Base-by-base conservation (phyloP, 2,888 invertebrate species). In the Sesamia inferens region DNA sequence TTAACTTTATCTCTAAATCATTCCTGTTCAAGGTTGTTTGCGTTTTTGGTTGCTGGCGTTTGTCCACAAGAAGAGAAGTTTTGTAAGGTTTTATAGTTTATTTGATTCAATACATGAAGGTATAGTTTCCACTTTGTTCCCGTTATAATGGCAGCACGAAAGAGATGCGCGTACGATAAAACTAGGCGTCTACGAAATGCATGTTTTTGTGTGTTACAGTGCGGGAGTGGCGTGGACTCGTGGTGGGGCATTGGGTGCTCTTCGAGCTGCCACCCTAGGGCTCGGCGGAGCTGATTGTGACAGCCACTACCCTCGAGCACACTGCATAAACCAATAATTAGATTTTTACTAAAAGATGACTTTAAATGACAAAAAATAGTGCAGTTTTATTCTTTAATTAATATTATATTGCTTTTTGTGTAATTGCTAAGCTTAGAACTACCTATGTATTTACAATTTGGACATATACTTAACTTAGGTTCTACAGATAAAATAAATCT, bases 171-270 rank as follows among this genome's bases (percentile, higher is more conserved):
- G 31, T 31, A 31, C 31, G 31, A 31, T 3, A 31, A 31, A 31
- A 31, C 31, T 31, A 31, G 2, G 31, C 31, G 31, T 31, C 31
- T 31, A 31, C 2, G 31, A 31, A 31, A 31, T 31, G 31, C 31
- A 22, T 42, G 6, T 31, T 16, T 16, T 55, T 47, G 2, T 47
- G 3, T 59, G 7, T 65, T 57, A 48, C 92, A 98, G 98, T 89
- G 96, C 97, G 77, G 98, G 98, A n/a, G 97, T 98, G 92, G 97
- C 98, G 76, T 98, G 98, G 98, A 91, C 97, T 11, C 97, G 97
- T 0, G 97, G 98, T 0, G 92, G 93, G 5, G 92, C 93, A 8
- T 87, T 95, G 42, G 95, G 94, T 0, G 97, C 97, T 59, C 91
- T 98, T 76, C 97, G 97, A 83, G 98, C 98, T 13, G 97, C 97